Evolutionary conservation across 2,113 vertebrate genomes (phyloP).

Genomic region (Gadus macrocephalus): DNA sequence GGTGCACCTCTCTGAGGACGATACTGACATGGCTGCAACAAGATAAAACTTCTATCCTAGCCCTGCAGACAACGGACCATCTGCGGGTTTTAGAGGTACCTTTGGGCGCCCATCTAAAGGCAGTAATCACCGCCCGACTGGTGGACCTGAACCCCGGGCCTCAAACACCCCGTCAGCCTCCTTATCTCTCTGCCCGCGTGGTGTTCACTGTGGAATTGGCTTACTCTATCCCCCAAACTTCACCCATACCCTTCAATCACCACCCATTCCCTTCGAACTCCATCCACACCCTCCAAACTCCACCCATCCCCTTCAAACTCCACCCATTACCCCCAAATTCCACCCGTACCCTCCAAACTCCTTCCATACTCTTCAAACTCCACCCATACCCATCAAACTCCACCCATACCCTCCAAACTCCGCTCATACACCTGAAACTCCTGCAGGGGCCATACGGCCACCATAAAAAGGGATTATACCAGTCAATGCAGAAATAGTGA

Average conservation of each 20-base stretch:
- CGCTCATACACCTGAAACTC: too few relatives aligned
- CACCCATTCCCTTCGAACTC: too few relatives aligned
- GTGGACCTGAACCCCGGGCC: slow-evolving; percentile 20
- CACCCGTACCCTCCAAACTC: not conserved
- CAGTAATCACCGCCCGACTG: slow-evolving; percentile 27
- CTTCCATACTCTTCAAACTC: slow-evolving; percentile 22
- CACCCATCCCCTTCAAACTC: too few relatives aligned
- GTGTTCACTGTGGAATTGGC: slow-evolving; percentile 2
- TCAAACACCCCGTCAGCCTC: slow-evolving; percentile 6
- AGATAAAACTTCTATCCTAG: not conserved
- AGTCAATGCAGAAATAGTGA: too few relatives aligned
- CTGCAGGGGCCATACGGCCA: too few relatives aligned
- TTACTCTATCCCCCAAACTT: slow-evolving; percentile 36
- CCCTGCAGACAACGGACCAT: not conserved
- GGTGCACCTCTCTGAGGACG: too few relatives aligned
- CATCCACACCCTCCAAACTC: slow-evolving; percentile 22
- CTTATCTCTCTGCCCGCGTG: too few relatives aligned
- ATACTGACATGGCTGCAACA: not conserved
- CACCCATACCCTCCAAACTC: slow-evolving; percentile 23
- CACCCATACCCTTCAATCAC: too few relatives aligned
- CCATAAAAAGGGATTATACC: too few relatives aligned
- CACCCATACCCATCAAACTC: too few relatives aligned
- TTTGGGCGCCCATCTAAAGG: slow-evolving; percentile 18
- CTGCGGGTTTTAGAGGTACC: slow-evolving; percentile 10
- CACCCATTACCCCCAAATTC: too few relatives aligned